phyloP scores from a whole-genome alignment of 2,888 invertebrate species.

The Gibbula magus region DNA sequence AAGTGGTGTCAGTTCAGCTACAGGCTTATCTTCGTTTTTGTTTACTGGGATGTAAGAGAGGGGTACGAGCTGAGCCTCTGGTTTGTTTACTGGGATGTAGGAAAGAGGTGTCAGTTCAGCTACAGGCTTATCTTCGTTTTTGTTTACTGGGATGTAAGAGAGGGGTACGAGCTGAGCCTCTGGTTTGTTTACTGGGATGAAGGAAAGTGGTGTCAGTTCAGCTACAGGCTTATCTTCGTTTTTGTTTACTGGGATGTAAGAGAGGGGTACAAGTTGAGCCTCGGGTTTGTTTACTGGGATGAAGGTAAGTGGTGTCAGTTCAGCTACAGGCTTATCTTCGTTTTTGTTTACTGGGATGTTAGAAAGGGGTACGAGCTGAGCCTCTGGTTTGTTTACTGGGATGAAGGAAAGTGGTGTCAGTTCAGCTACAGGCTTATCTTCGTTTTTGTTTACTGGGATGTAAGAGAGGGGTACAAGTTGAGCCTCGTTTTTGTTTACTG shows the following conservation, averaged over 20 bases:
- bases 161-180: not conserved
- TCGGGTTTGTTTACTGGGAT: not conserved
- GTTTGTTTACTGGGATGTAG: not conserved
- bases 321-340: no score
- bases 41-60: not conserved
- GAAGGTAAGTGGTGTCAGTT: not conserved
- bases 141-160: not conserved
- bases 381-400: not conserved
- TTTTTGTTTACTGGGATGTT: not conserved
- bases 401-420: not conserved
- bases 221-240: no score
- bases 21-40: not conserved
- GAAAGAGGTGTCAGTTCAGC: not conserved
- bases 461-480: not conserved
- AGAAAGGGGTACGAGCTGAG: not conserved
- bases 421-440: not conserved
- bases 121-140: not conserved
- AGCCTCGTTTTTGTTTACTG: not conserved
- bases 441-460: not conserved
- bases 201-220: not conserved
- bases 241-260: not conserved
- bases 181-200: not conserved
- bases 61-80: not conserved
- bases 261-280: not conserved
- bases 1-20: no score